phyloP scores from a whole-genome alignment of 2,797 vertebrate species.

The Prionace glauca region DNA sequence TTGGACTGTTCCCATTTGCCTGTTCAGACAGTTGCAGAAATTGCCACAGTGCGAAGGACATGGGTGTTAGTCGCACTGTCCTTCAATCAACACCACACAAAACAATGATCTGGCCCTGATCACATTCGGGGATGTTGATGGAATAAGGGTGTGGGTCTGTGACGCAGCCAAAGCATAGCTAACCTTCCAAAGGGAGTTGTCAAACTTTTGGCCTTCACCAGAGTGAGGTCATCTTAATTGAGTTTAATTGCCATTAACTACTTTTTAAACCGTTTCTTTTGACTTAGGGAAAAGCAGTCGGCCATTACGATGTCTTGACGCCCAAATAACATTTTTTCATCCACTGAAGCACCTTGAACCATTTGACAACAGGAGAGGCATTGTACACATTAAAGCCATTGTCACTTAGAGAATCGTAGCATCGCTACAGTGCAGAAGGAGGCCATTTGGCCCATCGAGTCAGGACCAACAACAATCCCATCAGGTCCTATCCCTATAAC shows the following conservation, averaged over 20 bases:
- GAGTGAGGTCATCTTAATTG: neutral
- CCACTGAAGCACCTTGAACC: neutral
- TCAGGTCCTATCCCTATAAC: too few relatives aligned
- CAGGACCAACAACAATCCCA: too few relatives aligned
- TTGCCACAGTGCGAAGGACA: neutral
- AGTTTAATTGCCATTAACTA: neutral
- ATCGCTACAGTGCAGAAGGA: too few relatives aligned
- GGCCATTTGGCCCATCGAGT: too few relatives aligned
- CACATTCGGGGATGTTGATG: too few relatives aligned
- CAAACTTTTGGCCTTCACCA: neutral
- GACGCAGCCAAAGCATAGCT: neutral
- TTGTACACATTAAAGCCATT: too few relatives aligned
- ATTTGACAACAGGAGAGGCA: neutral
- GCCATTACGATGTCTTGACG: neutral
- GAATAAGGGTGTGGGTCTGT: too few relatives aligned
- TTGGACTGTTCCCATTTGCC: too few relatives aligned
- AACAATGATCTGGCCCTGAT: too few relatives aligned
- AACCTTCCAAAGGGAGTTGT: neutral
- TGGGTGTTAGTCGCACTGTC: neutral
- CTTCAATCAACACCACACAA: neutral
- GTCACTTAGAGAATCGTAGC: too few relatives aligned
- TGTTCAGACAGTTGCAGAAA: neutral
- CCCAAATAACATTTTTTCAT: neutral
- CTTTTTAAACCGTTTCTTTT: neutral
- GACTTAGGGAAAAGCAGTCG: neutral